Evolutionary conservation across 2,797 vertebrate species (phyloP), one percentile per base, ranked within the genome.

Genomic region (Sebastiscus albofasciatus): DNA sequence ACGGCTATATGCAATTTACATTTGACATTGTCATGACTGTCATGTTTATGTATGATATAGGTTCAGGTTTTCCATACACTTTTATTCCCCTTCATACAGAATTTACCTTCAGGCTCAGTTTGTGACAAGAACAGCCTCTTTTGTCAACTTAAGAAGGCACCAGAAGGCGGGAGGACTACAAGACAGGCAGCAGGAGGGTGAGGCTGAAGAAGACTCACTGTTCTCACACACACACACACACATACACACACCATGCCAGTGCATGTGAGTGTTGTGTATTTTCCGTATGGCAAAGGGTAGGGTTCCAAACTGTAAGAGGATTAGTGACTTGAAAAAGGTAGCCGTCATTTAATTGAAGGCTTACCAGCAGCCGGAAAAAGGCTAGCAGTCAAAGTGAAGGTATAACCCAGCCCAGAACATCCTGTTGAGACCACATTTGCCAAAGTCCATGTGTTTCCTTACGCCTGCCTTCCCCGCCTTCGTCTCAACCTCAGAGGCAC

Each of bases 281-380:
- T 91, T 93, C 79, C 82, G 75, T 86, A 93, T 93, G 92, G 92
- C 92, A 94, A 94, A 94, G 94, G 92, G 89, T 93, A 93, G 77
- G 90, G 90, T 93, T 94, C 93, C 91, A 91, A 90, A 92, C 93
- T 91, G 89, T 96, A 96, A 96, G 96, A 95, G 95, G 96, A 96
- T 96, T 96, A 96, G 87, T 78, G 91, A 95, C 94, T 95, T 95
- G 91, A 95, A 95, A 96, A 96, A 95, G 95, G 95, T 96, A 94
- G 94, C 95, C 92, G 93, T 95, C 95, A 94, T 94, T 96, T 96
- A 96, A 96, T 96, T 96, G 95, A 95, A 96, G 95, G 95, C 95
- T 96, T 96, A 96, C 93, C 92, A 95, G 92, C 90, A 85, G 89
- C 86, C 75, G 79, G 91, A 94, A 95, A 93, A 95, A 95, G 92